Conservation (phyloP, 1,140 invertebrate genomes). For the Calycopis cecrops region DNA sequence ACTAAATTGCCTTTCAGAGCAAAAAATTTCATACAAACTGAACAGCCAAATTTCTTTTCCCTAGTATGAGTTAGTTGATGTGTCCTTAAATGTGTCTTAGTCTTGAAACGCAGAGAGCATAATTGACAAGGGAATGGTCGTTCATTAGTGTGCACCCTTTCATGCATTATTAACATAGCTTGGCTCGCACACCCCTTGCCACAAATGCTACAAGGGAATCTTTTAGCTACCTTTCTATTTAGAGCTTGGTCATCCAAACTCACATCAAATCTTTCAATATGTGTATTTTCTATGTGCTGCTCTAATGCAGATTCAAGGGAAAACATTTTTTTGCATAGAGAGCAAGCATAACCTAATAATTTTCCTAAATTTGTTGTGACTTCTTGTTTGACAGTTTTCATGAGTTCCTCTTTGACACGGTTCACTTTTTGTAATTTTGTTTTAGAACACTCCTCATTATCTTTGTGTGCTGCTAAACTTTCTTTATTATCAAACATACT, state of each 20-base stretch:
- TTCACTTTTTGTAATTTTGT: constrained; percentile 38
- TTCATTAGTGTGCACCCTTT: constrained; percentile 75
- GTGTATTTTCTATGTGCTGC: constrained; percentile 62
- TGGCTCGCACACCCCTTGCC: constrained; percentile 71
- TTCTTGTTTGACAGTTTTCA: constrained; percentile 58
- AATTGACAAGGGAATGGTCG: constrained; percentile 73
- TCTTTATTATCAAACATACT: constrained; percentile 50
- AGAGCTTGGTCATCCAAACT: constrained; percentile 24
- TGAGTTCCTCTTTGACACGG: constrained; percentile 47
- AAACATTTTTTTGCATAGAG: constrained; percentile 73
- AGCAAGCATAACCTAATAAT: constrained; percentile 66
- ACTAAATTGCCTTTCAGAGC: constrained; percentile 69
- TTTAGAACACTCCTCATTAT: constrained; percentile 48
- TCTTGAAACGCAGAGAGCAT: constrained; percentile 74
- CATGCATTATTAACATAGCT: constrained; percentile 76
- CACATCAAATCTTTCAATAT: constrained; percentile 46
- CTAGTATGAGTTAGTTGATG: constrained; percentile 75
- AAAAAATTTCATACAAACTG: constrained; percentile 74
- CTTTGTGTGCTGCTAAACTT: constrained; percentile 41
- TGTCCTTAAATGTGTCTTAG: constrained; percentile 73
- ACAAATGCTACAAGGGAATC: constrained; percentile 63
- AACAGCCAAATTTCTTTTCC: constrained; percentile 74
- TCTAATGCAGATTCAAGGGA: constrained; percentile 59
- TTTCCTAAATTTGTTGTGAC: constrained; percentile 52
- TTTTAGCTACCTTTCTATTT: constrained; percentile 48